Percentiles rank a stretch among this genome's conserved stretches.
Evolutionary conservation across 2,888 invertebrate species (phyloP).

Genomic region (Ormia ochracea): DNA sequence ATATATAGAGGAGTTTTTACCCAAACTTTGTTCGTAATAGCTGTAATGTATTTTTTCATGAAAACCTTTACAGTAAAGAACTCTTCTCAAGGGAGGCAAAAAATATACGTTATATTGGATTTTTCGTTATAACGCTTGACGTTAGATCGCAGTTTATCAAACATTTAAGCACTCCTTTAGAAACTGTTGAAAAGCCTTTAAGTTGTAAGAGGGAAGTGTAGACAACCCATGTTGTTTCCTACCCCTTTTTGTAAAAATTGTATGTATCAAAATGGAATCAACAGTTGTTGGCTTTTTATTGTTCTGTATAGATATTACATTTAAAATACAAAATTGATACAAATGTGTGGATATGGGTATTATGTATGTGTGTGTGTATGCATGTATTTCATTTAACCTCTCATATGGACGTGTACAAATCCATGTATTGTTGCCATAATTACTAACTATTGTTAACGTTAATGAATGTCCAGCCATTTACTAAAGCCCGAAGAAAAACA

Average conservation of each 20-base stretch:
- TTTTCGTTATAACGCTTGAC: too few relatives aligned
- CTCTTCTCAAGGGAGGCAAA: too few relatives aligned
- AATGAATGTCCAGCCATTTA: constrained; percentile 64
- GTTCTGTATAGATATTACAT: constrained; percentile 4
- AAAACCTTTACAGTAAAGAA: too few relatives aligned
- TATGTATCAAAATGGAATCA: constrained; percentile 45
- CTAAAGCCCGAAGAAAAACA: constrained; percentile 43
- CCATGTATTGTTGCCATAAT: constrained; percentile 48
- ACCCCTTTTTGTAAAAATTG: constrained; percentile 14
- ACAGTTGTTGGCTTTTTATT: constrained; percentile 45
- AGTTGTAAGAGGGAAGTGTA: constrained; percentile 5
- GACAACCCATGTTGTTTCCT: neutral
- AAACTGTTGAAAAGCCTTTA: neutral
- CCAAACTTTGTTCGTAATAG: too few relatives aligned
- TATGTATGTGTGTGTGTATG: neutral
- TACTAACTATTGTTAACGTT: constrained; percentile 60
- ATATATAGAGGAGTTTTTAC: too few relatives aligned
- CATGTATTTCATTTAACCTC: neutral
- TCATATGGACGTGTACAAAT: neutral
- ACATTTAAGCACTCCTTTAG: constrained; percentile 24
- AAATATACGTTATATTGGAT: too few relatives aligned
- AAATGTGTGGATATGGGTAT: neutral
- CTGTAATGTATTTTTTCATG: too few relatives aligned
- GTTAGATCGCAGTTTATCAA: too few relatives aligned
- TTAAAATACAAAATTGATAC: neutral